Conservation (phyloP, 1,140 invertebrate species). For the Pollicipes pollicipes region DNA sequence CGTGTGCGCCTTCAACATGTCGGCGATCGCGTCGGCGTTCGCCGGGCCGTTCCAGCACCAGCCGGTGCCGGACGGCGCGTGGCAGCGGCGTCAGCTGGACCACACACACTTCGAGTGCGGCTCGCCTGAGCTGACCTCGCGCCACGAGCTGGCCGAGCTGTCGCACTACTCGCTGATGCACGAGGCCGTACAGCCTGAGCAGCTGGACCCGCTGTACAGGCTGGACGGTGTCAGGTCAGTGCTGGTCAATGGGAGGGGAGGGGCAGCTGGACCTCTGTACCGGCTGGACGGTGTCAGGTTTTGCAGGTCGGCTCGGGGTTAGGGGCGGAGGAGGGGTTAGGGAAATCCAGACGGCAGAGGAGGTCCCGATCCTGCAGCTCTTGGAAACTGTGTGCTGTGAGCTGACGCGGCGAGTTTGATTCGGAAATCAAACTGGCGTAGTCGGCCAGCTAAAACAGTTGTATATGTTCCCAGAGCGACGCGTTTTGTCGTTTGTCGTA, state of each 20-base stretch:
- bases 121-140: constrained; percentile 15
- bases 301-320: too few species aligned
- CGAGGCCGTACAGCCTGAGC: constrained; percentile 53
- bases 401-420: too few species aligned
- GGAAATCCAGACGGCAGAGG: too few species aligned
- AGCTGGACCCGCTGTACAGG: constrained; percentile 46
- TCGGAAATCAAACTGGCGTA: too few species aligned
- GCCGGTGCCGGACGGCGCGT: constrained; percentile 49
- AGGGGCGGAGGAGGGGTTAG: background rate
- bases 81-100: constrained; percentile 42
- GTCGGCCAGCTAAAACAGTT: too few species aligned
- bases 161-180: constrained; percentile 69
- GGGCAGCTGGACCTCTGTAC: constrained; percentile 7
- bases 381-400: too few species aligned
- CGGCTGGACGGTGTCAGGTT: too few species aligned
- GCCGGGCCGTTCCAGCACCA: constrained; percentile 74
- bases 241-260: constrained; percentile 4
- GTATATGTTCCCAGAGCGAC: too few species aligned
- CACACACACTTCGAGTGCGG: constrained; percentile 40
- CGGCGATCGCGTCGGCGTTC: constrained; percentile 62
- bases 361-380: too few species aligned
- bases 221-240: constrained; percentile 43
- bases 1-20: constrained; percentile 77
- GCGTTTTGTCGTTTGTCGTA: too few species aligned
- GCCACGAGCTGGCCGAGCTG: constrained; percentile 12